phyloP scores from a whole-genome alignment of 2,797 vertebrate species.

The Chrosomus eos region DNA sequence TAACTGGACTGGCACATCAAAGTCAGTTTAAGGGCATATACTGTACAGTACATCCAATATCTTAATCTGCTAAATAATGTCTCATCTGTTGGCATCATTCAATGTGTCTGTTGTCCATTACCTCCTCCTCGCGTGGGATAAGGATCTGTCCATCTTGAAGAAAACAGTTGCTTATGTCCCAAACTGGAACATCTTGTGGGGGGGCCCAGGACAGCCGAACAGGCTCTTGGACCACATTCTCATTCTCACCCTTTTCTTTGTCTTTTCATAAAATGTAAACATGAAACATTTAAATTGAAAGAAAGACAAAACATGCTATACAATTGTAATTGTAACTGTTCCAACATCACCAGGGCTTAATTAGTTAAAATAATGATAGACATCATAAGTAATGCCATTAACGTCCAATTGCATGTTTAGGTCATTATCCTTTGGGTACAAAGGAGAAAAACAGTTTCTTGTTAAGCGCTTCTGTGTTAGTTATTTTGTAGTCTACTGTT shows the following conservation, averaged over 20 bases:
- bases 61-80: background rate
- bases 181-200: conserved; percentile 79
- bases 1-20: background rate
- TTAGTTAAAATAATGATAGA: background rate
- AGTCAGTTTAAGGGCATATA: background rate
- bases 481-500: conserved; percentile 1
- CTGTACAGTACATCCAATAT: background rate
- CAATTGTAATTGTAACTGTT: background rate
- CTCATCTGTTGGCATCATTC: background rate
- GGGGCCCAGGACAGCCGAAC: conserved; percentile 70
- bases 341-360: background rate
- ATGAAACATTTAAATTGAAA: background rate
- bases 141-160: conserved; percentile 87
- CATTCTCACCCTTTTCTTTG: conserved; percentile 14
- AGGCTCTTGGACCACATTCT: conserved; percentile 59
- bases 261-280: conserved; percentile 3
- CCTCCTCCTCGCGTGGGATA: conserved; percentile 86
- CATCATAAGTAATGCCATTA: background rate
- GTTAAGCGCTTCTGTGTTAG: background rate
- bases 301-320: background rate
- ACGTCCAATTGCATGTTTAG: background rate
- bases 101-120: conserved; percentile 61
- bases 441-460: background rate
- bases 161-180: conserved; percentile 87
- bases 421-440: background rate